Conservation (phyloP, 2,888 invertebrate genomes). For the Conistra vaccinii region DNA sequence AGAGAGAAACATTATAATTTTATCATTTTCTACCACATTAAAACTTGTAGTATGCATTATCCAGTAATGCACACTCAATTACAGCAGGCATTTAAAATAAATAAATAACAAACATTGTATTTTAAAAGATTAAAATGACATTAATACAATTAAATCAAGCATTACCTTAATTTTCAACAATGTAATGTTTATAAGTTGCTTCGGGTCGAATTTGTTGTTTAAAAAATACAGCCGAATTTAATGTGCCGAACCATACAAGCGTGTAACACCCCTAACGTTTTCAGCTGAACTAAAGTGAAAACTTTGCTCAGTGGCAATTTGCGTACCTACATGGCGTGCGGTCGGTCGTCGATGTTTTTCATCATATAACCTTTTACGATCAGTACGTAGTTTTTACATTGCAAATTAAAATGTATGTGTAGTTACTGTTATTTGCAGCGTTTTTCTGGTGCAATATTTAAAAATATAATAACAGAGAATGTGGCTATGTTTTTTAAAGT, state of each 20-base stretch:
- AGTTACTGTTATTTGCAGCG: constrained; percentile 26
- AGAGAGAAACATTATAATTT: neutral
- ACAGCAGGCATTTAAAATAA: too few species aligned
- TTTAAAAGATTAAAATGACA: neutral
- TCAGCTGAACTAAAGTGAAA: constrained; percentile 34
- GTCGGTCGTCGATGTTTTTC: constrained; percentile 46
- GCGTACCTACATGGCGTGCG: constrained; percentile 29
- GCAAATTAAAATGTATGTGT: constrained; percentile 50
- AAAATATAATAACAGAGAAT: constrained; percentile 17
- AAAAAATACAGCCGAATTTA: neutral
- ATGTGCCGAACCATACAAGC: neutral
- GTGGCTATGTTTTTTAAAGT: constrained; percentile 9
- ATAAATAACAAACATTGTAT: too few species aligned
- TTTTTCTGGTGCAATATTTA: neutral
- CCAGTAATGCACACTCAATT: neutral
- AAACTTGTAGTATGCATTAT: too few species aligned
- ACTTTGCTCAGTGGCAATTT: constrained; percentile 44
- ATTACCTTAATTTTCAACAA: neutral
- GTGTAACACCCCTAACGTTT: constrained; percentile 18
- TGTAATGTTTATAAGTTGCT: neutral
- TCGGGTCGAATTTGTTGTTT: neutral
- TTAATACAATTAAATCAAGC: neutral
- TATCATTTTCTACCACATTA: neutral
- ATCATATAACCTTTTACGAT: constrained; percentile 53
- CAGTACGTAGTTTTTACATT: constrained; percentile 39